Percentiles rank a stretch among this genome's conserved stretches.
These are phyloP conservation scores for Platycheirus albimanus DNA, from an alignment of 2,888 invertebrate genomes.

Conservation along the genomic window DNA sequence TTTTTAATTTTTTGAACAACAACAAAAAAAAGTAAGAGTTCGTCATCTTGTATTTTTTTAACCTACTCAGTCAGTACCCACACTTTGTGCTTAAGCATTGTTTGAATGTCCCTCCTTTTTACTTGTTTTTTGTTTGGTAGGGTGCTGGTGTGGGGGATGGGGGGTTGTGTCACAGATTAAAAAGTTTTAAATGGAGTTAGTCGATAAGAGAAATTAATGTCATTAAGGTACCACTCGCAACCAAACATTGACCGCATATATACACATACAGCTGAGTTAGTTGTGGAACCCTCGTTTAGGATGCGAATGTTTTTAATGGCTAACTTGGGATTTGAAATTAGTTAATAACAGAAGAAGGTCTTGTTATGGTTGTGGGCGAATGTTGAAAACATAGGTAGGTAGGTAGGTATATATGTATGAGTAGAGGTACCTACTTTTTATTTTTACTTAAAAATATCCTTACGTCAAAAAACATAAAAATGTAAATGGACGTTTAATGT, in stretches of 20 bases:
- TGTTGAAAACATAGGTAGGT: background rate
- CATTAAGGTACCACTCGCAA: slow-evolving; percentile 68
- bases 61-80: slow-evolving; percentile 37
- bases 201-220: slow-evolving; percentile 74
- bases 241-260: slow-evolving; percentile 27
- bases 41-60: slow-evolving; percentile 58
- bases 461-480: too few species aligned
- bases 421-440: too few species aligned
- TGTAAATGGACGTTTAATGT: too few species aligned
- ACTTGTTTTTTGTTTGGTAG: too few species aligned
- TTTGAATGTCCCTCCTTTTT: slow-evolving; percentile 44
- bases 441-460: too few species aligned
- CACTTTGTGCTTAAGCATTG: slow-evolving; percentile 14
- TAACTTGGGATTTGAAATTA: slow-evolving; percentile 56
- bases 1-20: slow-evolving; percentile 3
- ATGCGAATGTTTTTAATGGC: slow-evolving; percentile 56
- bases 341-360: slow-evolving; percentile 39
- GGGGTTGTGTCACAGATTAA: slow-evolving; percentile 73
- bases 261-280: background rate
- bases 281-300: slow-evolving; percentile 18
- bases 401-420: too few species aligned
- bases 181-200: slow-evolving; percentile 74
- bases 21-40: slow-evolving; percentile 45
- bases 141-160: too few species aligned
- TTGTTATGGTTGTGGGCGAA: slow-evolving; percentile 15